These are phyloP conservation scores for Megalonaias nervosa DNA, from an alignment of 1,140 invertebrate genomes.

Conservation along the genomic window DNA sequence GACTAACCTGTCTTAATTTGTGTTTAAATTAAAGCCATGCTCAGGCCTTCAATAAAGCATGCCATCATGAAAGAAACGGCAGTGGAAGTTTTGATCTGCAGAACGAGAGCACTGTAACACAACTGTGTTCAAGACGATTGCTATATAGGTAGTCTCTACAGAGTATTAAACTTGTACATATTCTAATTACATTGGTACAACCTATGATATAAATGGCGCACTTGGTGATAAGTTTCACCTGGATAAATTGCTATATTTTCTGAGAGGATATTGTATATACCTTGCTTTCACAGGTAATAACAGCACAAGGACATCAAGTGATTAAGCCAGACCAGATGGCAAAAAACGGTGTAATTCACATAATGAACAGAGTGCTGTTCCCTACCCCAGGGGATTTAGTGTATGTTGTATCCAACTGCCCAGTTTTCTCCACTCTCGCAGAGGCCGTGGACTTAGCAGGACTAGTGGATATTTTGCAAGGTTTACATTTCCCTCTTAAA, in stretches of 20 bases:
- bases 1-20: too few relatives aligned
- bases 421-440: constrained; percentile 50
- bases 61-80: too few relatives aligned
- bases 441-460: constrained; percentile 39
- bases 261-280: constrained; percentile 6
- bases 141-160: neutral
- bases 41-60: too few relatives aligned
- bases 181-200: neutral
- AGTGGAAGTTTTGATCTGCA: too few relatives aligned
- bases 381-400: constrained; percentile 64
- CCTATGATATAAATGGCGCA: neutral
- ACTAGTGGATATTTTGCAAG: constrained; percentile 34
- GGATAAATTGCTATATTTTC: neutral
- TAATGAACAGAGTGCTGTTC: constrained; percentile 62
- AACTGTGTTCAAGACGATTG: neutral
- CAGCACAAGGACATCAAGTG: constrained; percentile 27
- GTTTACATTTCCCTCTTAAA: constrained; percentile 12
- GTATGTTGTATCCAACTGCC: constrained; percentile 50
- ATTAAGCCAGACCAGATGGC: constrained; percentile 56
- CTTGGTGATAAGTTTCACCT: too few relatives aligned
- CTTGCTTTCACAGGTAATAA: constrained; percentile 35
- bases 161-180: neutral
- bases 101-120: too few relatives aligned
- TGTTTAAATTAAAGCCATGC: too few relatives aligned
- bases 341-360: constrained; percentile 67